Base-by-base conservation (phyloP, 2,113 vertebrate genomes). In the Formicarius rufipectus region DNA sequence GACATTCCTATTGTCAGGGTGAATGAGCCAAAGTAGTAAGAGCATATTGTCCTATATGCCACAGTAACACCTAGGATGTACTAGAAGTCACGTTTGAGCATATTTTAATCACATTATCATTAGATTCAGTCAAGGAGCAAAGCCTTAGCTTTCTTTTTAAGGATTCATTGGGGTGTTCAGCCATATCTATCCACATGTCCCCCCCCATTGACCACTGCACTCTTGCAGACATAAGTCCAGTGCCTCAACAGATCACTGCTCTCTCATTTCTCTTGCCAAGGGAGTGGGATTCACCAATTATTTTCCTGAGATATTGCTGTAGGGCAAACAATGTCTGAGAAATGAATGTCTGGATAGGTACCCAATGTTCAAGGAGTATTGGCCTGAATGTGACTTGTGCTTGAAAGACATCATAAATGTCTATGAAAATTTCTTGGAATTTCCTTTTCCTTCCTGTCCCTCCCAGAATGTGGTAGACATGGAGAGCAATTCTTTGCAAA, bases 131-230 rank as follows among this genome's bases (percentile, higher is more conserved):
- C 1, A 2, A 69, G 37, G 14, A 76, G 28, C 3, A 6, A 56
- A 84, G 35, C 30, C 33, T 66, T 55, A 24, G 16, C 86, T 77
- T 84, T 84, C 2, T 1, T 21, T 62, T 33, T 23, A 44, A 68
- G 14, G 42, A 39, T 71, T 76, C 21, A n/a, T 44, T 27, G 27
- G 35, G 11, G 8, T 6, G 2, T 66, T 83, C 28, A 74, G 14
- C 10, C 4, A 1, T 69, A 76, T 93, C 44, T 76, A 13, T 53
- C 15, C 27, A 25, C 0, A 0, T 45, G 23, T 69, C 9, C 24
- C 22, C 13, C 22, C 11, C 4, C 6, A 0, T 33, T 78, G 73
- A 25, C 23, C 3, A 2, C 27, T 49, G 3, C 2, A 1, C 4
- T 60, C 21, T 28, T 6, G 2, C 28, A 64, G 67, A 42, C 15